Conservation (phyloP, 2,113 vertebrate species). For the Cygnus atratus region DNA sequence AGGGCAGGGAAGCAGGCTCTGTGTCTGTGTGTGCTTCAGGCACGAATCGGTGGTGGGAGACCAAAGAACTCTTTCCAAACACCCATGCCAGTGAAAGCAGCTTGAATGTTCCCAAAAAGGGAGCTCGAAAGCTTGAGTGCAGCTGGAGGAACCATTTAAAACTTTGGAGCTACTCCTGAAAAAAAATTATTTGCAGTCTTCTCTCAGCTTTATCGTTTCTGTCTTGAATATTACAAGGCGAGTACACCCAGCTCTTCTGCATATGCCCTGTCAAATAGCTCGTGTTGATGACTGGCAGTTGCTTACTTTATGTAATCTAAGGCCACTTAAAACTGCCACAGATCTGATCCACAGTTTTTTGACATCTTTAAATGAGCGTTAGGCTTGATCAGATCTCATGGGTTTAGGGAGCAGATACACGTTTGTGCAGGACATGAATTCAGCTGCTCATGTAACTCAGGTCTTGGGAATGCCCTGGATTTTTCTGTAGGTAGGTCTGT, state of each 20-base stretch:
- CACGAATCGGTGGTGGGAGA: neutral
- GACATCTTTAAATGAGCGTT: neutral
- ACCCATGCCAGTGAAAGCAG: neutral
- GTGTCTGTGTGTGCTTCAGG: neutral
- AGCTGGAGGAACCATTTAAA: neutral
- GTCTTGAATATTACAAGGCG: neutral
- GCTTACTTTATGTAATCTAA: neutral
- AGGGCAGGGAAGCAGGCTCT: neutral
- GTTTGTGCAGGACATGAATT: neutral
- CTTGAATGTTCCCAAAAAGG: neutral
- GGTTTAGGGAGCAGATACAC: neutral
- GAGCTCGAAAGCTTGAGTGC: neutral
- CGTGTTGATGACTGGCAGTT: neutral
- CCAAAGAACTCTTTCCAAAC: neutral
- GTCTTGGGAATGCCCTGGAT: neutral
- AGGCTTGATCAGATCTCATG: neutral
- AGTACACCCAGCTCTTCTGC: neutral
- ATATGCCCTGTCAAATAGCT: neutral
- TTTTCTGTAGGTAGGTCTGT: neutral
- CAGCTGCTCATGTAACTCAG: neutral
- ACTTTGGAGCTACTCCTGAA: neutral
- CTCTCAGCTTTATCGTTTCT: neutral
- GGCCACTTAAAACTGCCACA: neutral
- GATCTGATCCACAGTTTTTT: neutral
- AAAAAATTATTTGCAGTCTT: neutral